Evolutionary conservation across 1,140 invertebrate species (phyloP).

Genomic region (Caenorhabditis elegans): WBcel235 BX284602.5:10111001-10111500

Average conservation of each 20-base stretch:
- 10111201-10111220: slow-evolving; percentile 31
- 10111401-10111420: slow-evolving; percentile 58
- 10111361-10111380: slow-evolving; percentile 68
- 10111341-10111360: slow-evolving; percentile 56
- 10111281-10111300: slow-evolving; percentile 68
- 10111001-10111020: slow-evolving; percentile 69
- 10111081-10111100: slow-evolving; percentile 67
- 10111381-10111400: slow-evolving; percentile 65
- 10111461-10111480: neutral
- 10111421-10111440: slow-evolving; percentile 37
- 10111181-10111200: slow-evolving; percentile 34
- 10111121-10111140: slow-evolving; percentile 68
- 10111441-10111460: slow-evolving; percentile 22
- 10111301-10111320: slow-evolving; percentile 67
- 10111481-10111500: neutral
- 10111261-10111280: slow-evolving; percentile 66
- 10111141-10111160: slow-evolving; percentile 42
- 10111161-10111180: slow-evolving; percentile 6
- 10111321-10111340: slow-evolving; percentile 34
- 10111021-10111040: slow-evolving; percentile 68
- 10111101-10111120: slow-evolving; percentile 66
- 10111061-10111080: slow-evolving; percentile 67
- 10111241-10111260: neutral
- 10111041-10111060: slow-evolving; percentile 68
- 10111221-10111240: neutral